Conservation (phyloP, 2,888 invertebrate genomes). For the Cristatella mucedo region DNA sequence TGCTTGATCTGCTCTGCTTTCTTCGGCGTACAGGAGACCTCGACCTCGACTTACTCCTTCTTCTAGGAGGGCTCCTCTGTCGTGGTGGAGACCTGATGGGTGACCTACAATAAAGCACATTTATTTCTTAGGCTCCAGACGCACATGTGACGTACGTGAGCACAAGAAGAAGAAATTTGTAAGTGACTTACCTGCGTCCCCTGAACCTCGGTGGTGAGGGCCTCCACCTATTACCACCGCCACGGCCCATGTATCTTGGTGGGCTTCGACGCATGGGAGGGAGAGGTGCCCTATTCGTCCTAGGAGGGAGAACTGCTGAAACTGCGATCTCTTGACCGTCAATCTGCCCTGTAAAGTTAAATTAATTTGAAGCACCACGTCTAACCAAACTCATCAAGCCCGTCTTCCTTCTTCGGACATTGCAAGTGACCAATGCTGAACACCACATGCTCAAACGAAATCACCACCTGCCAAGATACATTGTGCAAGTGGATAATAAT, state of each 20-base stretch:
- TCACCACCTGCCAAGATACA: too few relatives aligned
- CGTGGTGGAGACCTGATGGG: constrained; percentile 4
- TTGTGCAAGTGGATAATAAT: too few relatives aligned
- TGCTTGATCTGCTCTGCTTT: constrained; percentile 25
- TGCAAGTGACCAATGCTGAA: too few relatives aligned
- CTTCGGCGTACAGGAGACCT: constrained; percentile 15
- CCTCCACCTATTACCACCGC: constrained; percentile 13
- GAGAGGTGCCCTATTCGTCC: too few relatives aligned
- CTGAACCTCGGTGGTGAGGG: constrained; percentile 27
- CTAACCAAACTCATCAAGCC: too few relatives aligned
- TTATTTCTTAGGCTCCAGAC: too few relatives aligned
- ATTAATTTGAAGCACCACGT: too few relatives aligned
- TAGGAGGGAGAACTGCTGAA: constrained; percentile 64
- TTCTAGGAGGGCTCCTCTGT: background rate
- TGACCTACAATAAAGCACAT: too few relatives aligned
- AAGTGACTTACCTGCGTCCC: constrained; percentile 19
- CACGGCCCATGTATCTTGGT: constrained; percentile 18
- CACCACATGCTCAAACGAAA: too few relatives aligned
- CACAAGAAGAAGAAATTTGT: too few relatives aligned
- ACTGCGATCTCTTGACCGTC: constrained; percentile 89
- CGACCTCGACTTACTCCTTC: constrained; percentile 7
- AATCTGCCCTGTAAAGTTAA: constrained; percentile 55
- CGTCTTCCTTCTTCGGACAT: too few relatives aligned
- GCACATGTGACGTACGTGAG: too few relatives aligned
- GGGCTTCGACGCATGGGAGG: constrained; percentile 16